Base-by-base conservation (phyloP, 2,888 invertebrate species). In the Cheilosia soror region DNA sequence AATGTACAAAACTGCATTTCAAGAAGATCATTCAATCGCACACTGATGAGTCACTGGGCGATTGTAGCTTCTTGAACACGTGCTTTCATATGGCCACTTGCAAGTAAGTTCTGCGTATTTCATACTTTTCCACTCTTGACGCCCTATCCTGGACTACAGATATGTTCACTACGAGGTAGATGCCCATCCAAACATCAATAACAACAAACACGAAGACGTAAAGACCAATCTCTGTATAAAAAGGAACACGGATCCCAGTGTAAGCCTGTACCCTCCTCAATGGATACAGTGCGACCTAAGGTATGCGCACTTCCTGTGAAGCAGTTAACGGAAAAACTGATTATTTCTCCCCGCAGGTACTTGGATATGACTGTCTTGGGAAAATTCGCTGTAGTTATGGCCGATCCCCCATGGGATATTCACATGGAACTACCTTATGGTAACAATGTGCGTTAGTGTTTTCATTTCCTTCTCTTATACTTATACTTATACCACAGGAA, bases 41-140 rank as follows among this genome's bases (percentile, higher is more conserved):
- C 90, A 99, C 99, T 0, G 98, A 98, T 90, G 98, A 98, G 92
- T 95, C 97, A 0, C 93, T 99, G 1, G 99, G 99, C 0, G 99
- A 99, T 92, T 99, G 99, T 91, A 98, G 98, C 20, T 99, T 99
- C 92, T 94, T 99, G 2, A 99, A 99, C 92, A 99, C 99, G 0
- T 99, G 99, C 92, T 99, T 99, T 91, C 99, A 99, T 91, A 99
- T 99, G 98, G 98, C 99, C 88, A 98, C 97, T 47, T 99, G 99
- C 95, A 98, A 98, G 95, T 96, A 89, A 91, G 93, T 66, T n/a
- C 25, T 37, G 15, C 29, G 20, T 20, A 44, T 51, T 72, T 55
- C 15, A 60, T 55, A 15, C 44, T 53, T 25, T n/a, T n/a, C 7
- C 9, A 47, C 7, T 15, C 11, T 6, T 15, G 4, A 40, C 11